Evolutionary conservation across 2,888 invertebrate genomes (phyloP).

Genomic region (Camptogramma bilineatum): DNA sequence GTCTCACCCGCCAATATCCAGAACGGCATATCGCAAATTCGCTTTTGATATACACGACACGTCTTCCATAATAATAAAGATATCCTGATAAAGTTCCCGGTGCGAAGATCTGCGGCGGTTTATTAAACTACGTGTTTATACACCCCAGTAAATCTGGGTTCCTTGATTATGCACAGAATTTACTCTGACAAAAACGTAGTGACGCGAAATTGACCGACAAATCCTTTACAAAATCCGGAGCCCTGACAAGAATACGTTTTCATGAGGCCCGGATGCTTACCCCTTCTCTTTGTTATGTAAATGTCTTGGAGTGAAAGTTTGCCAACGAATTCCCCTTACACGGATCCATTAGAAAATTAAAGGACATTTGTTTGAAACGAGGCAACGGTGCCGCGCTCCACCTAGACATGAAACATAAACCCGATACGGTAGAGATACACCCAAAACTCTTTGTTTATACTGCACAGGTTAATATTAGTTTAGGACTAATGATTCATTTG

Average conservation of each 20-base stretch:
- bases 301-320: conserved; percentile 74
- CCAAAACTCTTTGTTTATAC: conserved; percentile 66
- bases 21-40: conserved; percentile 35
- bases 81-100: conserved; percentile 51
- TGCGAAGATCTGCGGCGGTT: conserved; percentile 48
- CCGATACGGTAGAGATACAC: conserved; percentile 62
- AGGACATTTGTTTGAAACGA: conserved; percentile 71
- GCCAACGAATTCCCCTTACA: conserved; percentile 71
- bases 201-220: conserved; percentile 73
- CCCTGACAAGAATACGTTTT: conserved; percentile 74
- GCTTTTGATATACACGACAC: conserved; percentile 49
- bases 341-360: conserved; percentile 81
- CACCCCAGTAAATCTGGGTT: conserved; percentile 48
- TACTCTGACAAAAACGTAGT: conserved; percentile 64
- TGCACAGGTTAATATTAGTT: conserved; percentile 73
- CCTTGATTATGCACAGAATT: conserved; percentile 63
- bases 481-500: conserved; percentile 79
- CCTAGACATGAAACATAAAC: conserved; percentile 17
- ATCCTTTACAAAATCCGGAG: conserved; percentile 70
- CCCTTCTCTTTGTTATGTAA: conserved; percentile 80
- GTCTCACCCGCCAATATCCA: conserved; percentile 31
- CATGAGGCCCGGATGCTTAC: conserved; percentile 68
- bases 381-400: conserved; percentile 43
- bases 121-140: conserved; percentile 57
- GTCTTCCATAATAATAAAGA: conserved; percentile 46